Evolutionary conservation across 2,113 vertebrate species (phyloP).

Genomic region (Chinchilla lanigera): DNA sequence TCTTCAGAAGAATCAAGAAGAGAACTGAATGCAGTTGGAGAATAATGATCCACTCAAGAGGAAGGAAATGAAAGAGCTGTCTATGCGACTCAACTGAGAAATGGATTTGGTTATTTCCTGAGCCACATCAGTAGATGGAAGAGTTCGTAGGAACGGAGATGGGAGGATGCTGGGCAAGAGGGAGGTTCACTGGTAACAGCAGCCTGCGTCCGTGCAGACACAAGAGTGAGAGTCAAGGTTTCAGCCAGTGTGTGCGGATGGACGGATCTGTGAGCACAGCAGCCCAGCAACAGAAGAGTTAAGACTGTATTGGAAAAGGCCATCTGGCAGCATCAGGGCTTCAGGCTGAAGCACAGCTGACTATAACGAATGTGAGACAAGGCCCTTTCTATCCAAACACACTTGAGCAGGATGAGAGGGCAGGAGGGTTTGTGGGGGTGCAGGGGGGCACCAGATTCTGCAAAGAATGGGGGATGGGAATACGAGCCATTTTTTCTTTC

Average conservation of each 20-base stretch:
- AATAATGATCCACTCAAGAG: background rate
- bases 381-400: background rate
- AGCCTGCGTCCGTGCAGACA: background rate
- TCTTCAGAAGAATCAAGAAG: slow-evolving; percentile 11
- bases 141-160: background rate
- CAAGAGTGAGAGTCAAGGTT: background rate
- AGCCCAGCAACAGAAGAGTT: background rate
- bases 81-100: background rate
- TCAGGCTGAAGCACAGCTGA: background rate
- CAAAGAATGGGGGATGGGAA: rapidly evolving
- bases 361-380: background rate
- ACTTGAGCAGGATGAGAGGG: background rate
- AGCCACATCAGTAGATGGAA: background rate
- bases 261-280: background rate
- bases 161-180: background rate
- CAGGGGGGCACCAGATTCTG: too few species aligned
- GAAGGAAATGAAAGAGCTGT: background rate
- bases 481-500: too few species aligned
- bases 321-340: background rate
- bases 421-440: too few species aligned
- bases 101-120: background rate
- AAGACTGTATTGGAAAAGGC: background rate
- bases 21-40: background rate
- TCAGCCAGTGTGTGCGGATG: background rate
- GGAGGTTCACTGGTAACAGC: background rate